Evolutionary conservation across 1,140 invertebrate species (phyloP), one percentile per base, ranked within the genome.

Genomic region (Drosophila prosaltans): DNA sequence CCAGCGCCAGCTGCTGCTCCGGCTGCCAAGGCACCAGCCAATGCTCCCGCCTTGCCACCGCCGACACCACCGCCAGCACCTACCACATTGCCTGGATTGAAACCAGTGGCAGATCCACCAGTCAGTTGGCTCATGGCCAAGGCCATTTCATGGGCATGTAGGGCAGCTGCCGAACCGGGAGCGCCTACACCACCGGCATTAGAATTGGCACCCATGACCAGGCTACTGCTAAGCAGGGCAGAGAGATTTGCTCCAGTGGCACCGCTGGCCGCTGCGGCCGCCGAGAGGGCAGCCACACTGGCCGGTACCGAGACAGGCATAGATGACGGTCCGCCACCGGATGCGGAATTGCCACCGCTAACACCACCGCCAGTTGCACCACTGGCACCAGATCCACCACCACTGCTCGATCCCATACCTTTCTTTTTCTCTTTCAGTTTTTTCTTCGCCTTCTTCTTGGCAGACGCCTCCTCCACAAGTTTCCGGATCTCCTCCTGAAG

Each of bases 401-500:
- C 45, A 51, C 57, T 65, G 28, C 39, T 28, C 16, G 48, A 39
- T 1, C 74, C 84, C n/a, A 88, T 60, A 16, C 62, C 85, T 80
- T 94, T 94, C 76, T 95, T 94, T 79, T 96, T 96, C 10, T 96
- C 95, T 70, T 95, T 95, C 32, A 95, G 92, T 92, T 97, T 97
- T 92, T 95, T 95, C 89, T 96, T 96, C 6, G 93, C 93, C 83
- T 95, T 96, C 92, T 95, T 98, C 91, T 96, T 97, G 90, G 94
- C 96, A 83, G 95, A 94, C 62, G 94, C 95, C 92, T 97, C 96
- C 90, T 97, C 97, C 2, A 97, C 95, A 16, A 98, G 93, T 81
- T 96, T 97, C 48, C 95, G 95, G 95, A 99, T 98, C 93, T 98
- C 97, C 91, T 99, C 98, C 93, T 99, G 98, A 93, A 99, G 95